Evolutionary conservation across 2,888 invertebrate genomes (phyloP), one percentile per base, ranked within the genome.

Genomic region (Microctonus hyperodae): DNA sequence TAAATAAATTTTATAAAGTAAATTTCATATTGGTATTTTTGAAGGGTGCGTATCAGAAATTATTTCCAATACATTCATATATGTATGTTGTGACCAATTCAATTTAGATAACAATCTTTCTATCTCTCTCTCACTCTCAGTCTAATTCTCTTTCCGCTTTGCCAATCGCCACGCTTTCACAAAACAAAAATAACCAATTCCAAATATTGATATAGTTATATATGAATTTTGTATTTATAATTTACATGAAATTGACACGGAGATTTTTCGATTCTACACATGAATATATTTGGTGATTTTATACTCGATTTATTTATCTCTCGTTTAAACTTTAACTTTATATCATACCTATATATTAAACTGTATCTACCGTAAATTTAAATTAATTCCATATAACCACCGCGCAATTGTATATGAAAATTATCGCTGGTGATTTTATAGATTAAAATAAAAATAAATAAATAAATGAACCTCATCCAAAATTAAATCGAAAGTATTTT

Each of bases 71-170:
- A 16, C 16, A 44, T n/a, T 4, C 16, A 16, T 44, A 16, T 55
- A 55, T 67, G 40, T 62, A 51, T 55, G 13, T 62, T 67, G 62
- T 73, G 71, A 72, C 72, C 74, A 74, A 77, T 79, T 77, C 77
- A 78, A 82, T 82, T 80, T 80, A 81, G 82, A 82, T 82, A 75
- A 69, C 70, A 75, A 82, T 82, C 82, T 80, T 7, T 53, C 65
- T 40, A 67, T 64, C 58, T 59, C 53, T 57, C 51, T 55, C 67
- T 44, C 40, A 44, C 60, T 55, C 65, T 28, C n/a, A n/a, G 3
- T 3, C 28, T 28, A 28, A n/a, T n/a, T n/a, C n/a, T n/a, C n/a
- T n/a, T n/a, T n/a, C n/a, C n/a, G n/a, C n/a, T n/a, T n/a, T n/a
- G n/a, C 22, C 74, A 73, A 78, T 75, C 71, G 74, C 68, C 68